Evolutionary conservation across 2,113 vertebrate genomes (phyloP).

Genomic region (Myotis lucifugus): DNA sequence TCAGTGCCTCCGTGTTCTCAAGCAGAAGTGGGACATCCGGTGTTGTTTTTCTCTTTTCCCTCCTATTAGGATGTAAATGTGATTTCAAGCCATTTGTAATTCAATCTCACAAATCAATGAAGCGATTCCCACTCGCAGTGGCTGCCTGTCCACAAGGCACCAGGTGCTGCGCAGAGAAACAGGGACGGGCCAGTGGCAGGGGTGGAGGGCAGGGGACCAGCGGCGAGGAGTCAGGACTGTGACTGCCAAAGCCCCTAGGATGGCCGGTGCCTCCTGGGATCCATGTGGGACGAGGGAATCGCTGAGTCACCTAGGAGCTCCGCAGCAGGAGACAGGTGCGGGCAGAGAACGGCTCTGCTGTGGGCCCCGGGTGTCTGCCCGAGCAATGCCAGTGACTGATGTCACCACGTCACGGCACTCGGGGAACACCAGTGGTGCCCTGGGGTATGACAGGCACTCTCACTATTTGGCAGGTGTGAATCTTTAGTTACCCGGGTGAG

Average conservation of each 20-base stretch:
- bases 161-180: background rate
- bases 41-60: background rate
- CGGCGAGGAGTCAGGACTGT: background rate
- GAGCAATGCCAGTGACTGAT: background rate
- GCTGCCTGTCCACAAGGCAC: background rate
- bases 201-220: background rate
- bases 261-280: background rate
- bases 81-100: background rate
- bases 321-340: accelerated
- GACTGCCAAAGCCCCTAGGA: background rate
- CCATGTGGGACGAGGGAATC: background rate
- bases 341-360: too few relatives aligned
- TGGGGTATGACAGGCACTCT: background rate
- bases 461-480: too few relatives aligned
- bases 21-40: accelerated
- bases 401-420: background rate
- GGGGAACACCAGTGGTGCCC: background rate
- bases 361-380: accelerated
- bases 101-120: background rate
- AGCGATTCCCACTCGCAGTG: background rate
- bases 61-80: background rate
- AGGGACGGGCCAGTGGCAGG: accelerated
- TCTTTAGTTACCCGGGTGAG: background rate
- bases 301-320: background rate
- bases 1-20: accelerated